These are phyloP conservation scores for Cetonia aurata DNA, from an alignment of 2,888 invertebrate genomes.

Conservation along the genomic window DNA sequence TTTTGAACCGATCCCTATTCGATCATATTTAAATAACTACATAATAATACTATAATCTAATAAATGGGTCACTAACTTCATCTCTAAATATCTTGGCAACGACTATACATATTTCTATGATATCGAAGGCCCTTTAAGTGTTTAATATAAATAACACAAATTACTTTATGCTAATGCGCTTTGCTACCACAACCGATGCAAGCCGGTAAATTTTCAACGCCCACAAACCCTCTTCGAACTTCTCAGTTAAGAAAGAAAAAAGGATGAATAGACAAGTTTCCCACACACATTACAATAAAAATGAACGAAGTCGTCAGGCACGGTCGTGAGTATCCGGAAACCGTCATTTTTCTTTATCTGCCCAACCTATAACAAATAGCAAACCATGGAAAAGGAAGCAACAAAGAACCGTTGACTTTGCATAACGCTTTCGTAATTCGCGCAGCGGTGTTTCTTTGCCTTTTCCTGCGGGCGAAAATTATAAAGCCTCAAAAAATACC, in stretches of 20 bases:
- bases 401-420: slow-evolving; percentile 25
- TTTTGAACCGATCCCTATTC: no score
- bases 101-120: no score
- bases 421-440: slow-evolving; percentile 24
- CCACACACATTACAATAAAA: slow-evolving; percentile 32
- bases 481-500: slow-evolving; percentile 27
- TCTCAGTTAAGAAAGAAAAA: slow-evolving; percentile 19
- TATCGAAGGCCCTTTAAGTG: no score
- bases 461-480: slow-evolving; percentile 20
- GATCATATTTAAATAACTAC: no score
- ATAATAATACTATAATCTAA: no score
- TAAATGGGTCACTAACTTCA: no score
- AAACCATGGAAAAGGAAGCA: slow-evolving; percentile 8
- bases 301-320: slow-evolving; percentile 22
- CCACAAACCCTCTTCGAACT: neutral
- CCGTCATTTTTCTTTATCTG: slow-evolving; percentile 31
- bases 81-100: no score
- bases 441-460: neutral
- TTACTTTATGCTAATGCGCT: neutral
- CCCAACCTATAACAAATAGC: slow-evolving; percentile 22
- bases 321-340: slow-evolving; percentile 26
- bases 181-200: slow-evolving; percentile 9
- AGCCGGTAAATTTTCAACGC: slow-evolving; percentile 31
- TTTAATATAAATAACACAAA: no score
- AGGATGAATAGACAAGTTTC: slow-evolving; percentile 40